These are phyloP conservation scores for Drepana arcuata DNA, from an alignment of 1,140 invertebrate species.

Conservation along the genomic window DNA sequence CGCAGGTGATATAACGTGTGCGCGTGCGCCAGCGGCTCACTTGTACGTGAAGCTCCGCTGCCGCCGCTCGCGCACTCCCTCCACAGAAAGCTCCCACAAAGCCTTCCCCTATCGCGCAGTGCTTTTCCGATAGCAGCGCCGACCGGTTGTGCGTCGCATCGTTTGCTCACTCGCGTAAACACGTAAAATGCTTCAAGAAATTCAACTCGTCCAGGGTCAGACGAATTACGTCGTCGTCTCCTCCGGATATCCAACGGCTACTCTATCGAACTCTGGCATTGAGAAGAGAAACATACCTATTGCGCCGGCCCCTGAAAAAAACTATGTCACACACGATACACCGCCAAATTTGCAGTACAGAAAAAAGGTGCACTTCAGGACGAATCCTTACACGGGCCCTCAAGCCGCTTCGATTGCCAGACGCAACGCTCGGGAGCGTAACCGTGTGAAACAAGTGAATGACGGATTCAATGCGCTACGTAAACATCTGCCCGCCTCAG, in stretches of 20 bases:
- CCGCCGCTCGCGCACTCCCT: constrained; percentile 41
- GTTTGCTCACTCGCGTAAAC: constrained; percentile 28
- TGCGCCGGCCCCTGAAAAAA: constrained; percentile 71
- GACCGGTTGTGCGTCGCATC: constrained; percentile 37
- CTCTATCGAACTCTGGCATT: constrained; percentile 37
- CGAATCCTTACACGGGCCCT: constrained; percentile 74
- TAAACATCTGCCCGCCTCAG: constrained; percentile 87
- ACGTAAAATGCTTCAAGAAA: constrained; percentile 69
- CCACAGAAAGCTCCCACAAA: constrained; percentile 46
- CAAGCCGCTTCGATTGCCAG: constrained; percentile 89
- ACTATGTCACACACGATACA: constrained; percentile 62
- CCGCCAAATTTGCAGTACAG: constrained; percentile 74
- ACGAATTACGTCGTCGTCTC: constrained; percentile 74
- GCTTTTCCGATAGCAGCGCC: constrained; percentile 46
- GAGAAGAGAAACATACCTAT: constrained; percentile 70
- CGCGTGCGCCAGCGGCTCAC: constrained; percentile 64
- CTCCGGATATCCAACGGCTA: constrained; percentile 53
- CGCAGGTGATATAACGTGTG: constrained; percentile 70
- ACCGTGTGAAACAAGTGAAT: constrained; percentile 96
- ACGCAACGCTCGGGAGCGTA: constrained; percentile 93
- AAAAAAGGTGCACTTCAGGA: constrained; percentile 80
- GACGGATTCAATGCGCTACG: constrained; percentile 91
- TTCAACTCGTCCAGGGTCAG: constrained; percentile 69
- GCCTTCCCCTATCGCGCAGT: constrained; percentile 51
- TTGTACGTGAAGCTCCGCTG: constrained; percentile 57